Evolutionary conservation across 2,113 vertebrate genomes (phyloP).

Genomic region (Hydropotes inermis): DNA sequence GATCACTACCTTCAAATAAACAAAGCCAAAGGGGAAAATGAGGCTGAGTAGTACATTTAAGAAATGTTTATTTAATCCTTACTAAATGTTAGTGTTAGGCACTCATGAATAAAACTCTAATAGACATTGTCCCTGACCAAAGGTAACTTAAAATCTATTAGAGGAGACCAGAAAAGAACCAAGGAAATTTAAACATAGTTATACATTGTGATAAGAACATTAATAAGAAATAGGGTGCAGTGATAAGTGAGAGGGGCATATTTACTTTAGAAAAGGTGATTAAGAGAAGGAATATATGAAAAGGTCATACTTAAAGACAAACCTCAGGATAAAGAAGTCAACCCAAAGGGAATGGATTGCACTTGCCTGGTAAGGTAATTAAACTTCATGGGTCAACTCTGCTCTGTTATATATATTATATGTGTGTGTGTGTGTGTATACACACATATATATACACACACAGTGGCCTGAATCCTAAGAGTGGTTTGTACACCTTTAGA

Average conservation of each 20-base stretch:
- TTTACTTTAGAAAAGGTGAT: background rate
- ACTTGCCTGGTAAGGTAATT: background rate
- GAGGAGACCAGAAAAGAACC: background rate
- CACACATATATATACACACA: background rate
- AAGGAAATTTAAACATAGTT: background rate
- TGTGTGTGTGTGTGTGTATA: too few relatives aligned
- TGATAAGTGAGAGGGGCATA: background rate
- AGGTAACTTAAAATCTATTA: background rate
- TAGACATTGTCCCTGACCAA: background rate
- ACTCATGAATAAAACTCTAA: background rate
- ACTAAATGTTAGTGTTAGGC: background rate
- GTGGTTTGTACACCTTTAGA: background rate
- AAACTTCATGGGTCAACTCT: background rate
- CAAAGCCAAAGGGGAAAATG: background rate
- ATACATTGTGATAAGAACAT: background rate
- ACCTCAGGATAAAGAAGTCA: background rate
- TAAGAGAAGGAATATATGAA: background rate
- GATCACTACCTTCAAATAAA: conserved; percentile 78
- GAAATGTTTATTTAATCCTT: background rate
- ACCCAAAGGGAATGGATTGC: background rate
- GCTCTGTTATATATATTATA: background rate
- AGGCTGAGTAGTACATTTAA: background rate
- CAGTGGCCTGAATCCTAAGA: background rate
- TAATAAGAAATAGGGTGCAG: background rate
- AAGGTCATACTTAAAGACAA: background rate